A percentile compares a stretch with the other conserved stretches of the same genome.
These are phyloP conservation scores for Philotrypesis tridentata DNA, from an alignment of 1,140 invertebrate species.

Conservation along the genomic window DNA sequence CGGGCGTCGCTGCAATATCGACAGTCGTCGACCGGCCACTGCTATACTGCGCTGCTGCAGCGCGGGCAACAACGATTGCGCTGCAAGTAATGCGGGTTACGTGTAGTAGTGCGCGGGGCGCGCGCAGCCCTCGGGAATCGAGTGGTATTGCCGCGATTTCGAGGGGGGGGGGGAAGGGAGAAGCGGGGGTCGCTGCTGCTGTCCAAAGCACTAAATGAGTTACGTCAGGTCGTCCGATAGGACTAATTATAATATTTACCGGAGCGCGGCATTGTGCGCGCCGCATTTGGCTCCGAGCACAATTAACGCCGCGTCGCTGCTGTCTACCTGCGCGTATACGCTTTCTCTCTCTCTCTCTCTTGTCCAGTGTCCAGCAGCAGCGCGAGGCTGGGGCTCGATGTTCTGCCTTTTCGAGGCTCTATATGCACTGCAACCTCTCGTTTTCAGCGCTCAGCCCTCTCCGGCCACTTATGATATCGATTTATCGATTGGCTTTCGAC, in stretches of 20 bases:
- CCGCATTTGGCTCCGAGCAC: slow-evolving; percentile 9
- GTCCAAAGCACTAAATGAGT: slow-evolving; percentile 52
- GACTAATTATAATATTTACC: slow-evolving; percentile 66
- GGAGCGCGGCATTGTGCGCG: slow-evolving; percentile 4
- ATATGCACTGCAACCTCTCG: neutral
- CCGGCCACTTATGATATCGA: slow-evolving; percentile 27
- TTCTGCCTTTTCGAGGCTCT: neutral
- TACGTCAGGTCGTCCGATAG: slow-evolving; percentile 50
- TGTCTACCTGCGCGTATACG: neutral
- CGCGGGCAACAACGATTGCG: neutral
- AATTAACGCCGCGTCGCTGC: slow-evolving; percentile 26
- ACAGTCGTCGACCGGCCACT: slow-evolving; percentile 9
- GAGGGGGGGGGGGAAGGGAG: neutral
- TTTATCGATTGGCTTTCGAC: slow-evolving; percentile 16
- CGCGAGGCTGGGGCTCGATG: neutral
- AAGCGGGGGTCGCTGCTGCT: neutral
- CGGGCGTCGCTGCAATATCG: slow-evolving; percentile 20
- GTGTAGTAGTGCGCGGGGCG: neutral
- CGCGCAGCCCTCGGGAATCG: neutral
- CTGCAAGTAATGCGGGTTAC: neutral
- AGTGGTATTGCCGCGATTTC: neutral
- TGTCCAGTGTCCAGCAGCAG: no score
- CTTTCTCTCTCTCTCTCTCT: neutral
- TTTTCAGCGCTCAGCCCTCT: neutral
- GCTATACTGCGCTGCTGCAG: no score